Evolutionary conservation across 1,140 invertebrate species (phyloP).

Genomic region (Hycleus cichorii): DNA sequence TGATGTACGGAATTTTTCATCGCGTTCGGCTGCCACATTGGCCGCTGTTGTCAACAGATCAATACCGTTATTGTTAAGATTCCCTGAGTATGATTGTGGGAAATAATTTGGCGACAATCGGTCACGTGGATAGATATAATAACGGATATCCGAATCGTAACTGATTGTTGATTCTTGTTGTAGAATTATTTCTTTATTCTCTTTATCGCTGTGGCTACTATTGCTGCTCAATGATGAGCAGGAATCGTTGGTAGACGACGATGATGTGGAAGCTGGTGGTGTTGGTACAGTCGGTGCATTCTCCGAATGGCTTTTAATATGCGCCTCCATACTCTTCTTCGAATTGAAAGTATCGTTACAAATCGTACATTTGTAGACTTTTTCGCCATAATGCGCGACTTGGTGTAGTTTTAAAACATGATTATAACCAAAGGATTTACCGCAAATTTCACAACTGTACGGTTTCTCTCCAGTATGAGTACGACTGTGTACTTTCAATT

Average conservation of each 20-base stretch:
- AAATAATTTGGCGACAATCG: constrained; percentile 35
- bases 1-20: constrained; percentile 19
- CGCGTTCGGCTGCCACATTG: constrained; percentile 26
- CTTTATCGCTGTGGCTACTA: constrained; percentile 44
- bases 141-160: constrained; percentile 34
- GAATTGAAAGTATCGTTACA: constrained; percentile 84
- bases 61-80: constrained; percentile 19
- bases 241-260: constrained; percentile 30
- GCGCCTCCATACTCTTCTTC: constrained; percentile 81
- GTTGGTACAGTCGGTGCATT: constrained; percentile 41
- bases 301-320: constrained; percentile 83
- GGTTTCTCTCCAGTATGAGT: constrained; percentile 80
- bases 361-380: constrained; percentile 85
- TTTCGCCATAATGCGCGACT: constrained; percentile 85
- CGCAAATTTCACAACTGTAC: constrained; percentile 66
- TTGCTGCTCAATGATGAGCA: constrained; percentile 30
- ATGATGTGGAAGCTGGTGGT: constrained; percentile 31
- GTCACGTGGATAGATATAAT: constrained; percentile 33
- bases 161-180: constrained; percentile 19
- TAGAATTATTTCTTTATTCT: constrained; percentile 32
- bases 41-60: constrained; percentile 39
- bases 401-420: constrained; percentile 82
- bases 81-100: constrained; percentile 22
- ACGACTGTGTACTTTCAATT: constrained; percentile 75
- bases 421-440: constrained; percentile 72